Evolutionary conservation across 1,140 invertebrate species (phyloP).

Genomic region (Drosophila jambulina): DNA sequence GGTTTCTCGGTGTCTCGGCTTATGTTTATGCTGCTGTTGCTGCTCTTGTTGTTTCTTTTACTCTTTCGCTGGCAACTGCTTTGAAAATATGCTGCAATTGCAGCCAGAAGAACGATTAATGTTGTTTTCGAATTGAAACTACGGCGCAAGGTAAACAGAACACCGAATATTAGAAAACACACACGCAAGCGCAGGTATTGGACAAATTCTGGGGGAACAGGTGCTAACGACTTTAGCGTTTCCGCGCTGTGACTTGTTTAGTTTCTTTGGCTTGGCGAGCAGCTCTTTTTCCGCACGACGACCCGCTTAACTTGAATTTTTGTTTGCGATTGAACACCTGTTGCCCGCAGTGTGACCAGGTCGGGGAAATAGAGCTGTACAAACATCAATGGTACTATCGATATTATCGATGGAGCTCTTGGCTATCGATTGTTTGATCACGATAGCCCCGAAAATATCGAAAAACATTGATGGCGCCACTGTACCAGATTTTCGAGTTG

Average conservation of each 20-base stretch:
- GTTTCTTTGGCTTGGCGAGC: constrained; percentile 28
- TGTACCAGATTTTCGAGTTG: too few species aligned
- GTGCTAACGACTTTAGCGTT: constrained; percentile 48
- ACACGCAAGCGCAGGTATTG: constrained; percentile 15
- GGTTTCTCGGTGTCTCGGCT: constrained; percentile 53
- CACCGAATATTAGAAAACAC: constrained; percentile 12
- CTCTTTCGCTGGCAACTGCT: constrained; percentile 29
- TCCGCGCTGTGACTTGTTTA: constrained; percentile 42
- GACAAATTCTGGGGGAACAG: constrained; percentile 66
- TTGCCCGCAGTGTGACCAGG: constrained; percentile 15
- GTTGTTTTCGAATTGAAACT: constrained; percentile 27
- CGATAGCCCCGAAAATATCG: too few species aligned
- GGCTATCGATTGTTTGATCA: too few species aligned
- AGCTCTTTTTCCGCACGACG: constrained; percentile 28
- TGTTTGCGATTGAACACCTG: constrained; percentile 28
- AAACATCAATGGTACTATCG: too few species aligned
- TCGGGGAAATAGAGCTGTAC: neutral
- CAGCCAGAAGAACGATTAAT: constrained; percentile 54
- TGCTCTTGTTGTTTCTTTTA: constrained; percentile 35
- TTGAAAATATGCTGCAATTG: constrained; percentile 61
- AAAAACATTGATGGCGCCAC: too few species aligned
- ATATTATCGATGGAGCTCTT: too few species aligned
- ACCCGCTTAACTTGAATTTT: constrained; percentile 20
- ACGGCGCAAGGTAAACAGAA: constrained; percentile 15
- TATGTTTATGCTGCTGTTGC: constrained; percentile 55